A percentile compares a stretch with the other conserved stretches of the same genome.
Evolutionary conservation across 2,888 invertebrate species (phyloP).

Genomic region (Tetragnatha montana): DNA sequence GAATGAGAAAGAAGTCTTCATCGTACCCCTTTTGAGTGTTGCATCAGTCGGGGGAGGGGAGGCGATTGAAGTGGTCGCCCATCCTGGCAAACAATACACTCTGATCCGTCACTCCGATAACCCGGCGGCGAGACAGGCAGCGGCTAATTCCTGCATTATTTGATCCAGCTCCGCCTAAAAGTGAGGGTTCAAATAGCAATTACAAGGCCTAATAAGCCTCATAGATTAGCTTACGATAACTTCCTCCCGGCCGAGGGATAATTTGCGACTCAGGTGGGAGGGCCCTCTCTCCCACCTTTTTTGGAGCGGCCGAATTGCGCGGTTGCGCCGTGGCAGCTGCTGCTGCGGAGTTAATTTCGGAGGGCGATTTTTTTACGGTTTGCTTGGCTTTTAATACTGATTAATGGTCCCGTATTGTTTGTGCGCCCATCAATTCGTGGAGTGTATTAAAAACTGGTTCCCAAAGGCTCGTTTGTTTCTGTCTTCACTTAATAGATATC

Average conservation of each 20-base stretch:
- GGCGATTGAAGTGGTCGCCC: not conserved
- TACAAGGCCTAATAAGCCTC: slow-evolving; percentile 69
- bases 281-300: slow-evolving; percentile 66
- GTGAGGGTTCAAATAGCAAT: slow-evolving; percentile 67
- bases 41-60: not conserved
- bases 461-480: slow-evolving; percentile 15
- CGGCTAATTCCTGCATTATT: slow-evolving; percentile 65
- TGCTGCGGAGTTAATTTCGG: slow-evolving; percentile 65
- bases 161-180: slow-evolving; percentile 68
- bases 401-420: slow-evolving; percentile 69
- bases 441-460: slow-evolving; percentile 64
- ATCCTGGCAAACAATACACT: not conserved
- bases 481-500: not conserved
- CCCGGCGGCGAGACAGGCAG: slow-evolving; percentile 41
- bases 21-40: not conserved
- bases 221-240: slow-evolving; percentile 67
- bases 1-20: no score
- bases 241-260: slow-evolving; percentile 41
- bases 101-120: not conserved
- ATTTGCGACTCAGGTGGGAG: slow-evolving; percentile 67
- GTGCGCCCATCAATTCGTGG: slow-evolving; percentile 59
- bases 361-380: slow-evolving; percentile 67
- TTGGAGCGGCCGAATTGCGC: slow-evolving; percentile 57
- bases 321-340: slow-evolving; percentile 47
- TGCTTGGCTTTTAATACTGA: slow-evolving; percentile 67